Evolutionary conservation across 2,113 vertebrate genomes (phyloP), one percentile per base, ranked within the genome.

Genomic region (Oryzias javanicus): DNA sequence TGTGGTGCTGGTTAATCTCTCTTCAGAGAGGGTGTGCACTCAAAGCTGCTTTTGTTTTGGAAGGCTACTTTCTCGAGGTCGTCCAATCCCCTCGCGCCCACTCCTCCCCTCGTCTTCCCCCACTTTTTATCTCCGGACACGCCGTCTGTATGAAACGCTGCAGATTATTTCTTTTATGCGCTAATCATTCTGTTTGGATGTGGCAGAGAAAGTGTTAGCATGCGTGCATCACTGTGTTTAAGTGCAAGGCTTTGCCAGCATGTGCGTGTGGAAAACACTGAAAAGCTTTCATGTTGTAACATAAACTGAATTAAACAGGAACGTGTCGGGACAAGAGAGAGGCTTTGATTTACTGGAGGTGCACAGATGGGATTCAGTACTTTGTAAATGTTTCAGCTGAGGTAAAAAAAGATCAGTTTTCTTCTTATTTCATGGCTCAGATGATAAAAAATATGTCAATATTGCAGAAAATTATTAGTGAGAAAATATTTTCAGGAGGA

Each of bases 1-100:
- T 24, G 40, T 44, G 76, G 57, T 53, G 69, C 47, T 29, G 45
- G 63, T 61, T 90, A 90, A 91, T 89, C 86, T 87, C 78, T 85
- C 81, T 60, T 82, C 81, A 78, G 79, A 80, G 80, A 78, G 79
- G 83, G 72, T n/a, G 64, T 64, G 15, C 75, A 67, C 84, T 91
- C 87, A 91, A 90, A 91, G 90, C 83, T 86, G 83, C 90, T 90
- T 92, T 91, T 91, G 90, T 91, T 90, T 90, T 83, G 70, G 79
- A 86, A 65, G 80, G 81, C 78, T 82, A 82, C 88, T 87, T 90
- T 89, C 80, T 83, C 58, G 46, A 81, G 83, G 83, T 89, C 76
- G 72, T 77, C 81, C 82, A 82, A 85, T 83, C 78, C 73, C 67
- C 61, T 12, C 29, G 24, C 51, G 59, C 74, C 77, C 76, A 72